A percentile compares a stretch with the other conserved stretches of the same genome.
Evolutionary conservation across 2,888 invertebrate genomes (phyloP).

Genomic region (Pasiphila rectangulata): DNA sequence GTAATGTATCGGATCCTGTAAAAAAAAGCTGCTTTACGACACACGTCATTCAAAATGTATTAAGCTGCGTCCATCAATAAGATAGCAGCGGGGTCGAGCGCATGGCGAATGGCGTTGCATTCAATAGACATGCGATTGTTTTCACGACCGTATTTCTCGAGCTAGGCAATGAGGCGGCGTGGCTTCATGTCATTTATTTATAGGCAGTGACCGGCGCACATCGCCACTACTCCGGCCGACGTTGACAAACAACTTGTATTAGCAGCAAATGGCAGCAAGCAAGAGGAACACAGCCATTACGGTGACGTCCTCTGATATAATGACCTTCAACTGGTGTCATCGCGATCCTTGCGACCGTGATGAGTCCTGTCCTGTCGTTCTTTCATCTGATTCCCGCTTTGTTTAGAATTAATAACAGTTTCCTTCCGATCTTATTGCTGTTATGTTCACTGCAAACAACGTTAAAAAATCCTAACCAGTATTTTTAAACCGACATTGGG

Average conservation of each 20-base stretch:
- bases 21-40: too few relatives aligned
- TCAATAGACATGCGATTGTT: conserved; percentile 55
- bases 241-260: conserved; percentile 71
- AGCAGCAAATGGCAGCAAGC: conserved; percentile 39
- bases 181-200: conserved; percentile 61
- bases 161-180: conserved; percentile 42
- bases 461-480: too few relatives aligned
- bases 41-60: conserved; percentile 49
- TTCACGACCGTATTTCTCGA: conserved; percentile 39
- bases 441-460: neutral
- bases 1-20: too few relatives aligned
- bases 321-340: conserved; percentile 49
- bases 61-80: conserved; percentile 41
- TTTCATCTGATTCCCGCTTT: neutral
- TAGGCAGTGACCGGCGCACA: conserved; percentile 53
- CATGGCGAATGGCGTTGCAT: conserved; percentile 32
- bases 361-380: conserved; percentile 28
- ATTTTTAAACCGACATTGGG: too few relatives aligned
- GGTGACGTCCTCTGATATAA: conserved; percentile 45
- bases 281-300: conserved; percentile 54
- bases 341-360: conserved; percentile 39
- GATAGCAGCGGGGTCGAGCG: conserved; percentile 31
- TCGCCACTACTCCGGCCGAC: conserved; percentile 56
- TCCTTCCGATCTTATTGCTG: neutral
- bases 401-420: neutral